Evolutionary conservation across 92 coral and sea anemone genomes (phyloP).

Genomic region (Epizoanthus ramosus): DNA sequence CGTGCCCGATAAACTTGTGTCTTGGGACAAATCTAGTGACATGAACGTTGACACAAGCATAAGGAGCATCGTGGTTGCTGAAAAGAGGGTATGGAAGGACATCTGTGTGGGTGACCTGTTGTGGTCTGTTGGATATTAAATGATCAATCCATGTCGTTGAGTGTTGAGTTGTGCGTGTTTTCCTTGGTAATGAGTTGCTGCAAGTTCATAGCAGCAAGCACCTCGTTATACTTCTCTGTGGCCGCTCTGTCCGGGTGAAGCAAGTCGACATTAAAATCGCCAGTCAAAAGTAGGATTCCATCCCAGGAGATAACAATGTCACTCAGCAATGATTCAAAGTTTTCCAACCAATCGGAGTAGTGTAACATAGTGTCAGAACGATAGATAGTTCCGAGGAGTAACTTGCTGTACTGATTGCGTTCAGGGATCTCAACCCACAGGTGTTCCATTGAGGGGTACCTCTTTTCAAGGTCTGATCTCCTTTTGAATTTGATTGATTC

Average conservation of each 20-base stretch:
- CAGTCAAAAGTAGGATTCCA: slow-evolving; percentile 6
- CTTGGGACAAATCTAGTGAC: slow-evolving; percentile 25
- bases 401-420: slow-evolving; percentile 20
- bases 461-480: slow-evolving; percentile 18
- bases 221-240: slow-evolving; percentile 6
- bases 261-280: slow-evolving; percentile 14
- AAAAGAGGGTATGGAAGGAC: slow-evolving; percentile 14
- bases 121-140: slow-evolving; percentile 30
- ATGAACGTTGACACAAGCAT: slow-evolving; percentile 3
- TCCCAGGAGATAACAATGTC: background rate
- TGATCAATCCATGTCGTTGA: slow-evolving; percentile 22
- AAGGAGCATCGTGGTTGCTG: slow-evolving; percentile 33
- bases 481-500: slow-evolving; percentile 34
- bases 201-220: slow-evolving; percentile 20
- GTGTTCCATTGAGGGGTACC: slow-evolving; percentile 32
- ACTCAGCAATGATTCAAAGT: slow-evolving; percentile 28
- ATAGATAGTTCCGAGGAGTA: slow-evolving; percentile 37
- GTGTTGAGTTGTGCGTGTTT: slow-evolving; percentile 20
- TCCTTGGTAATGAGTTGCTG: slow-evolving; percentile 14
- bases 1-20: slow-evolving; percentile 23
- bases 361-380: slow-evolving; percentile 15
- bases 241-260: slow-evolving; percentile 5
- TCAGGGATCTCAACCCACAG: slow-evolving; percentile 42
- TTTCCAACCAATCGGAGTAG: slow-evolving; percentile 26
- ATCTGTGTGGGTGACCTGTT: slow-evolving; percentile 24